Conservation (phyloP, 2,113 vertebrate genomes). For the Cynopterus brachyotis region DNA sequence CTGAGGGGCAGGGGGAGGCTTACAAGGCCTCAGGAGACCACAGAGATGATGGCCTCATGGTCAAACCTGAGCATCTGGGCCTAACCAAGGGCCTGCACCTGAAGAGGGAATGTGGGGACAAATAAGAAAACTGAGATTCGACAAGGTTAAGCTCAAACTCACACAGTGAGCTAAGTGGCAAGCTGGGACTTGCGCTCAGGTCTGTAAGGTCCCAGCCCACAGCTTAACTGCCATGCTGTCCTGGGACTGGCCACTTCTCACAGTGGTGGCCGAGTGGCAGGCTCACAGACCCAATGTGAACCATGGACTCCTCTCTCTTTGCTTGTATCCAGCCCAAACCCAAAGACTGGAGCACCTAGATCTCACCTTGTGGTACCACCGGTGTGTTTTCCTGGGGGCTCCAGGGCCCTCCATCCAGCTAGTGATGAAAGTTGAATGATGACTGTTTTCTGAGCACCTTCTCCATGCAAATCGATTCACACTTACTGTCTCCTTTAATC, state of each 20-base stretch:
- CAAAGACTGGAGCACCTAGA: not conserved
- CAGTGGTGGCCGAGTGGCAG: too few relatives aligned
- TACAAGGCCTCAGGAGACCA: not conserved
- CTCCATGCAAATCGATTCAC: not conserved
- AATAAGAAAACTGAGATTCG: not conserved
- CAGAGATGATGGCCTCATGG: too few relatives aligned
- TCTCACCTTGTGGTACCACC: accelerated
- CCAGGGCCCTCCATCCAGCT: not conserved
- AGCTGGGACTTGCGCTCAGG: not conserved
- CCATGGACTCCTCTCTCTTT: not conserved
- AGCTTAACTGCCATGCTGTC: not conserved
- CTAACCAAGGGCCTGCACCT: not conserved
- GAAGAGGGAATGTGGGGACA: not conserved
- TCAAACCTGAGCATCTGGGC: not conserved
- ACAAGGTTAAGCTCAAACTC: not conserved
- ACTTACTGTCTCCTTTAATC: not conserved
- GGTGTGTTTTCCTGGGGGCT: not conserved
- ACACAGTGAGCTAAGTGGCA: not conserved
- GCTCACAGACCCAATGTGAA: not conserved
- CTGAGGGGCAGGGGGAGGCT: not conserved
- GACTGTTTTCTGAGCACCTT: not conserved
- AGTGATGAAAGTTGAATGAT: not conserved
- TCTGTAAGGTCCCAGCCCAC: not conserved
- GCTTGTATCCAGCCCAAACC: not conserved
- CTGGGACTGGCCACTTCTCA: accelerated